Evolutionary conservation across 2,797 vertebrate genomes (phyloP).

Genomic region (Lutjanus argentimaculatus): DNA sequence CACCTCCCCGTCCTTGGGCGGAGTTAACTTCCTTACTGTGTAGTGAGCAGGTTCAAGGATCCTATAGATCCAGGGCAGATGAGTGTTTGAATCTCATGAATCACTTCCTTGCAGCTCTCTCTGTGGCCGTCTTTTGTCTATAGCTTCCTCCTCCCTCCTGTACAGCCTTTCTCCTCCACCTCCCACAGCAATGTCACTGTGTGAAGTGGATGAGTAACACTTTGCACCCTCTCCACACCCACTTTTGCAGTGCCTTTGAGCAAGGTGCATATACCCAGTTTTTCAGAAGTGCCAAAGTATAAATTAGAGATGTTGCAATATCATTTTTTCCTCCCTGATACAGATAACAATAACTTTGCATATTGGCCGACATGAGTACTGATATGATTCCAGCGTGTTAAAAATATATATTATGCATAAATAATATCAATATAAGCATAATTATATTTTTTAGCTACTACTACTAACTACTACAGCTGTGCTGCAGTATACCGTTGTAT

Average conservation of each 20-base stretch:
- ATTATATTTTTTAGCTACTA: too few relatives aligned
- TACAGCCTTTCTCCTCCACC: conserved; percentile 5
- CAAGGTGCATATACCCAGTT: background rate
- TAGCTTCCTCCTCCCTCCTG: conserved; percentile 19
- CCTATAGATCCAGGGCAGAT: conserved; percentile 17
- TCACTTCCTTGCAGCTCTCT: conserved; percentile 27
- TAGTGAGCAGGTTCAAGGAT: conserved; percentile 23
- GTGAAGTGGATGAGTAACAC: conserved; percentile 33
- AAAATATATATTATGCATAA: too few relatives aligned
- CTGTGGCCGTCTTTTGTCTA: background rate
- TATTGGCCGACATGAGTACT: too few relatives aligned
- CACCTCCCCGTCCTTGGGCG: conserved; percentile 37
- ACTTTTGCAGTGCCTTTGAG: conserved; percentile 35
- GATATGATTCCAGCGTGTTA: too few relatives aligned
- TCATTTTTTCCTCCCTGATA: too few relatives aligned
- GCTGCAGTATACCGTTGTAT: too few relatives aligned
- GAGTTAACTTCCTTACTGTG: conserved; percentile 38
- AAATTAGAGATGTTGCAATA: too few relatives aligned
- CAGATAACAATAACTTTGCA: too few relatives aligned
- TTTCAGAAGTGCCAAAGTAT: background rate
- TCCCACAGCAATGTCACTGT: conserved; percentile 19
- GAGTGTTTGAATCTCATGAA: conserved; percentile 46
- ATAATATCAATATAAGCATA: too few relatives aligned
- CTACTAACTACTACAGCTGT: too few relatives aligned
- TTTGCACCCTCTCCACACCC: conserved; percentile 4